These are phyloP conservation scores for Araneus ventricosus DNA, from an alignment of 1,140 invertebrate species.

Conservation along the genomic window DNA sequence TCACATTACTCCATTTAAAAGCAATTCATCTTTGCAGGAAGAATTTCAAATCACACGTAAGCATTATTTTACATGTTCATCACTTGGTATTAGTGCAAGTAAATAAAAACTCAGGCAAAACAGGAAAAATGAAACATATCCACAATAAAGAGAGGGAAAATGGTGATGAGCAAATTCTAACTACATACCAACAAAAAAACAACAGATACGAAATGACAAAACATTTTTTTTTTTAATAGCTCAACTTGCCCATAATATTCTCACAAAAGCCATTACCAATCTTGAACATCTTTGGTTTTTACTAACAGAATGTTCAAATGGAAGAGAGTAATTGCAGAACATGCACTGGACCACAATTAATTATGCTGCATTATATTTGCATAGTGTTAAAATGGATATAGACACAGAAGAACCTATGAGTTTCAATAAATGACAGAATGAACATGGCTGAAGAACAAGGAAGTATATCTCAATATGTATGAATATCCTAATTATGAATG, in stretches of 20 bases:
- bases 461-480: not conserved
- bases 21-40: not conserved
- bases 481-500: slow-evolving; percentile 6
- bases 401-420: not conserved
- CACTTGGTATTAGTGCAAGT: slow-evolving; percentile 18
- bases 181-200: slow-evolving; percentile 3
- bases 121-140: not conserved
- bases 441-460: not conserved
- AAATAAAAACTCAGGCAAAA: not conserved
- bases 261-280: not conserved
- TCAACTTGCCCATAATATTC: not conserved
- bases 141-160: not conserved
- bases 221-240: not conserved
- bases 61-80: not conserved
- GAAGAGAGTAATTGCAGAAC: not conserved
- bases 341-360: not conserved
- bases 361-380: not conserved
- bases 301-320: not conserved
- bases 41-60: not conserved
- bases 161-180: not conserved
- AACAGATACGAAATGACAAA: not conserved
- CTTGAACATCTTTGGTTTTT: not conserved
- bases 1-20: slow-evolving; percentile 15
- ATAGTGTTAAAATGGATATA: not conserved
- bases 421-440: slow-evolving; percentile 14